Evolutionary conservation across 2,113 vertebrate genomes (phyloP).

Genomic region (Ramphastos sulfuratus): DNA sequence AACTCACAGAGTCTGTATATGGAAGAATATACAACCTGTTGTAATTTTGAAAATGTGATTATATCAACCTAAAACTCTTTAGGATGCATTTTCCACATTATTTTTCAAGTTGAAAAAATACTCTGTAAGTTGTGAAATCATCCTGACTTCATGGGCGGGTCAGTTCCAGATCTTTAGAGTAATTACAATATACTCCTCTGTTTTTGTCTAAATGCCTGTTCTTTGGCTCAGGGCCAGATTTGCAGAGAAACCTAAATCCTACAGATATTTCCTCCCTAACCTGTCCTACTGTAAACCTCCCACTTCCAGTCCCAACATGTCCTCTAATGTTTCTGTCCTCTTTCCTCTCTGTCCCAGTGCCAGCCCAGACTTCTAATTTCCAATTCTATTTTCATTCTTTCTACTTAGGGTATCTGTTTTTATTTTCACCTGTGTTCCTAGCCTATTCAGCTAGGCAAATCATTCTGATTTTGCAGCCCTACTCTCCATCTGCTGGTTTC

Average conservation of each 20-base stretch:
- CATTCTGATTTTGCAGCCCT: background rate
- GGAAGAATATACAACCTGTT: background rate
- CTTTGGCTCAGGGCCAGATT: constrained; percentile 26
- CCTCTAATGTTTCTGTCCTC: background rate
- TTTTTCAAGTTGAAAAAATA: background rate
- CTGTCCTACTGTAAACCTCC: background rate
- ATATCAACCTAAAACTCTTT: background rate
- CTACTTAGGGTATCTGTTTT: background rate
- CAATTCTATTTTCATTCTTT: background rate
- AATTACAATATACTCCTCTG: background rate
- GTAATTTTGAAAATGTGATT: background rate
- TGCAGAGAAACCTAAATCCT: background rate
- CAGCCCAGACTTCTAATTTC: background rate
- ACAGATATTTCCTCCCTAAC: background rate
- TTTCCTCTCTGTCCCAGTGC: background rate
- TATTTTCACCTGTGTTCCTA: background rate
- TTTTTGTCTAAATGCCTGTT: constrained; percentile 3
- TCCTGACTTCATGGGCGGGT: background rate
- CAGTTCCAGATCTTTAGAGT: background rate
- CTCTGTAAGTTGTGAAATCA: background rate
- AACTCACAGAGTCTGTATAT: background rate
- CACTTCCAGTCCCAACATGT: constrained; percentile 8
- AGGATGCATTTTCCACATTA: background rate
- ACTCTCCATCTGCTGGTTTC: background rate
- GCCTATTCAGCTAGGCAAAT: background rate